These are phyloP conservation scores for Propsilocerus akamusi DNA, from an alignment of 1,140 invertebrate genomes.

Conservation along the genomic window DNA sequence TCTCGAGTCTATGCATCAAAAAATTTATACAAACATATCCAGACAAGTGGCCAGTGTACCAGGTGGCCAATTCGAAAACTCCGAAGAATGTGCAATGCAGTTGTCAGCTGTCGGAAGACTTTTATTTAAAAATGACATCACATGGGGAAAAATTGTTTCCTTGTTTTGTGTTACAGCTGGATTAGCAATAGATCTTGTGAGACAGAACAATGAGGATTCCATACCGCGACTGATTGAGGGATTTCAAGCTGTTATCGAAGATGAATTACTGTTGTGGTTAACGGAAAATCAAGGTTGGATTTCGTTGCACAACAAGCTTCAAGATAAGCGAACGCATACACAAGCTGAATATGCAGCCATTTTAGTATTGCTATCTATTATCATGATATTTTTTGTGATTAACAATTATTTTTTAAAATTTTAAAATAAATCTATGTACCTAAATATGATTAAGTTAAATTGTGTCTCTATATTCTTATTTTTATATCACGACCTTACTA, in stretches of 20 bases:
- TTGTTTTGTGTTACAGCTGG: conserved; percentile 47
- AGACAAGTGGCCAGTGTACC: conserved; percentile 31
- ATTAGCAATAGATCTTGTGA: conserved; percentile 46
- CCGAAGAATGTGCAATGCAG: conserved; percentile 31
- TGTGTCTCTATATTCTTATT: no score
- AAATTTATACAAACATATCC: conserved; percentile 35
- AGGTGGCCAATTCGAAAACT: conserved; percentile 28
- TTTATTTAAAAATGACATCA: conserved; percentile 35
- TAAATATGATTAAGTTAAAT: no score
- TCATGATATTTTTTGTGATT: not conserved
- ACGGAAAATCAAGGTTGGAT: conserved; percentile 55
- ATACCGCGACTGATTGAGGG: conserved; percentile 37
- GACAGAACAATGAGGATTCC: conserved; percentile 41
- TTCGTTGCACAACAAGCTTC: conserved; percentile 13
- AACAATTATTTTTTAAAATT: conserved; percentile 1
- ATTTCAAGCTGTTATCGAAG: conserved; percentile 40
- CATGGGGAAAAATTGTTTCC: conserved; percentile 47
- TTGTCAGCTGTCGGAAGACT: conserved; percentile 37
- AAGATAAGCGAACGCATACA: not conserved
- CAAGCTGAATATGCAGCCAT: not conserved
- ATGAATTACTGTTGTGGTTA: conserved; percentile 46
- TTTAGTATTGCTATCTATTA: not conserved
- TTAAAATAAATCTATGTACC: no score
- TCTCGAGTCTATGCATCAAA: conserved; percentile 44
- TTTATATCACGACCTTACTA: no score